These are phyloP conservation scores for Struthio camelus DNA, from an alignment of 2,113 vertebrate species.

Conservation along the genomic window DNA sequence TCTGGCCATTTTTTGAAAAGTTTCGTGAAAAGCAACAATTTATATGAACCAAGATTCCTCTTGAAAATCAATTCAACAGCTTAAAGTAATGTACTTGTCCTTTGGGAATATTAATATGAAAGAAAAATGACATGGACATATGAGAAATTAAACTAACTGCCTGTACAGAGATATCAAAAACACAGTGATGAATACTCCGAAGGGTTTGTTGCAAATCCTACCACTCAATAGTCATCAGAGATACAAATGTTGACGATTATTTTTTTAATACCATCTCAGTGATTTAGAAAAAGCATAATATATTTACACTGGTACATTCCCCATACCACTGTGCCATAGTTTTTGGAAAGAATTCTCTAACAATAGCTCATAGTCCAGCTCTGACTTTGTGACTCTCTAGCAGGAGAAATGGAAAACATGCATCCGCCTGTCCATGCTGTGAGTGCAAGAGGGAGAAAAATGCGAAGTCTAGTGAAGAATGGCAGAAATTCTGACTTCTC, in stretches of 20 bases:
- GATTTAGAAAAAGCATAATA: neutral
- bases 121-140: slow-evolving; percentile 49
- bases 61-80: slow-evolving; percentile 55
- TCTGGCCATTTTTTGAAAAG: neutral
- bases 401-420: neutral
- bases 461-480: neutral
- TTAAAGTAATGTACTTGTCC: slow-evolving; percentile 52
- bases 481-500: neutral
- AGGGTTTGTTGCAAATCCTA: slow-evolving; percentile 15
- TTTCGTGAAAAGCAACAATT: slow-evolving; percentile 39
- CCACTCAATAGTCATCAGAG: neutral
- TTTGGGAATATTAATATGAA: slow-evolving; percentile 59
- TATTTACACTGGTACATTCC: neutral
- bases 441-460: neutral
- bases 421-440: neutral
- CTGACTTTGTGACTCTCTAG: neutral
- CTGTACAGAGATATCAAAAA: slow-evolving; percentile 11
- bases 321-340: neutral
- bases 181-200: neutral
- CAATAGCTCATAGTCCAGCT: neutral
- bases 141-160: slow-evolving; percentile 53
- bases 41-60: slow-evolving; percentile 42
- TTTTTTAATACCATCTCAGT: neutral
- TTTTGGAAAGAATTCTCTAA: neutral
- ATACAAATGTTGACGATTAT: slow-evolving; percentile 11